Evolutionary conservation across 2,113 vertebrate genomes (phyloP).

Genomic region (Phycodurus eques): DNA sequence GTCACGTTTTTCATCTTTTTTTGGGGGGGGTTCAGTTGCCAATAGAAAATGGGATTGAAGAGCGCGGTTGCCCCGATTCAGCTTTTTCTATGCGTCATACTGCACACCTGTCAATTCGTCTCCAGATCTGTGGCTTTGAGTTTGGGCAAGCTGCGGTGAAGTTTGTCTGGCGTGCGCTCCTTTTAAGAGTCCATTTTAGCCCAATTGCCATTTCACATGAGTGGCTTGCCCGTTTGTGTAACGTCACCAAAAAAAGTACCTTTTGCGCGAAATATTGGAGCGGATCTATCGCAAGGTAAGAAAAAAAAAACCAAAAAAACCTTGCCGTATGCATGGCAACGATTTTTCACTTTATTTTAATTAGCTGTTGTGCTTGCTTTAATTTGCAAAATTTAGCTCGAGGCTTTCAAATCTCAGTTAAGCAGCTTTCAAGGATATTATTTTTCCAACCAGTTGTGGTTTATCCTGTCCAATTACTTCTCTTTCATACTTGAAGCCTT

Average conservation of each 20-base stretch:
- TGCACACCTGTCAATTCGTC: too few species aligned
- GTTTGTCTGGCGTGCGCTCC: constrained; percentile 19
- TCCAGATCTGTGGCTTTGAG: not conserved
- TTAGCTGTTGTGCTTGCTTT: constrained; percentile 25
- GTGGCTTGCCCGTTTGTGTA: not conserved
- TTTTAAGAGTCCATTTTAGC: constrained; percentile 48
- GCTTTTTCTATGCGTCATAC: too few species aligned
- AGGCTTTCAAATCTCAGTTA: constrained; percentile 22
- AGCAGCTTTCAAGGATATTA: constrained; percentile 36
- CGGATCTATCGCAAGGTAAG: not conserved
- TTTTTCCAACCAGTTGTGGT: constrained; percentile 18
- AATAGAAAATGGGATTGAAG: too few species aligned
- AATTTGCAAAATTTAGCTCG: constrained; percentile 27
- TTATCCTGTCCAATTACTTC: constrained; percentile 40
- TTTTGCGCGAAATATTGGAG: too few species aligned
- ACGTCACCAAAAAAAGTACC: not conserved
- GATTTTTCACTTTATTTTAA: constrained; percentile 32
- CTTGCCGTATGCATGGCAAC: not conserved
- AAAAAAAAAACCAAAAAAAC: not conserved
- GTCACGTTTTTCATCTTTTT: too few species aligned
- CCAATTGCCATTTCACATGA: not conserved
- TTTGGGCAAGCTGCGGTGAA: not conserved
- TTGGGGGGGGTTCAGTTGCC: too few species aligned
- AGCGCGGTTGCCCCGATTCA: too few species aligned
- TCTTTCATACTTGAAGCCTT: constrained; percentile 20